Percentiles rank a stretch among this genome's conserved stretches.
Conservation (phyloP, 2,888 invertebrate species). For the Sussaba pulchella region DNA sequence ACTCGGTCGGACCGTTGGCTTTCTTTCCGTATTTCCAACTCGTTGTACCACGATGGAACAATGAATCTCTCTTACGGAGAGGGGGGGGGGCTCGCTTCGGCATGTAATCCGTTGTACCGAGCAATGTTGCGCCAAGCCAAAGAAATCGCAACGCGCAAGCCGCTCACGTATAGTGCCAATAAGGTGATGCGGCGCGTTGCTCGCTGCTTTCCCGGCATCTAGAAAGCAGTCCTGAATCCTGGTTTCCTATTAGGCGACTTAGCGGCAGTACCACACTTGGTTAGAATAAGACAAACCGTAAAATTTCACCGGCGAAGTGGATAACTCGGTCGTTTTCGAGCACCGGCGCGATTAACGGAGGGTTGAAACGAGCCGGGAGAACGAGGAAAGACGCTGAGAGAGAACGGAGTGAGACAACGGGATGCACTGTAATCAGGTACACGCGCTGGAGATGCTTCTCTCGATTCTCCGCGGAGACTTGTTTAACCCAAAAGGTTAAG, state of each 20-base stretch:
- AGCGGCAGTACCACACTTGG: conserved; percentile 16
- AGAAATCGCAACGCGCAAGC: conserved; percentile 19
- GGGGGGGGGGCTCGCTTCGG: background rate
- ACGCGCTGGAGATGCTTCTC: conserved; percentile 71
- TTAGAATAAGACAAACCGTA: conserved; percentile 8
- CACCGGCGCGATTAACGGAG: conserved; percentile 49
- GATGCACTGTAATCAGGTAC: conserved; percentile 78
- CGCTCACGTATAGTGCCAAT: conserved; percentile 36
- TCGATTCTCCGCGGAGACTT: conserved; percentile 55
- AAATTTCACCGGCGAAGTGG: conserved; percentile 19
- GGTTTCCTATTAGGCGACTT: conserved; percentile 47
- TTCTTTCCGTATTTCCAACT: conserved; percentile 10
- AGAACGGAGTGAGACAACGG: conserved; percentile 54
- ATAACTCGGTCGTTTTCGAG: conserved; percentile 31
- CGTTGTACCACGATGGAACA: conserved; percentile 41
- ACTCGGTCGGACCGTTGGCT: background rate
- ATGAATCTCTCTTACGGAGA: conserved; percentile 35
- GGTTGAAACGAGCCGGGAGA: conserved; percentile 23
- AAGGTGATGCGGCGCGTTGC: conserved; percentile 31
- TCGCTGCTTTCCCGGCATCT: conserved; percentile 56
- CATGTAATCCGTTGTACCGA: background rate
- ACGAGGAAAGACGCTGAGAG: conserved; percentile 8
- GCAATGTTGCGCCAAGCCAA: background rate
- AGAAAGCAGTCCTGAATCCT: conserved; percentile 62
- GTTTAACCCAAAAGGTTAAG: conserved; percentile 76